phyloP scores from a whole-genome alignment of 2,888 invertebrate species.

The Strigamia maritima region DNA sequence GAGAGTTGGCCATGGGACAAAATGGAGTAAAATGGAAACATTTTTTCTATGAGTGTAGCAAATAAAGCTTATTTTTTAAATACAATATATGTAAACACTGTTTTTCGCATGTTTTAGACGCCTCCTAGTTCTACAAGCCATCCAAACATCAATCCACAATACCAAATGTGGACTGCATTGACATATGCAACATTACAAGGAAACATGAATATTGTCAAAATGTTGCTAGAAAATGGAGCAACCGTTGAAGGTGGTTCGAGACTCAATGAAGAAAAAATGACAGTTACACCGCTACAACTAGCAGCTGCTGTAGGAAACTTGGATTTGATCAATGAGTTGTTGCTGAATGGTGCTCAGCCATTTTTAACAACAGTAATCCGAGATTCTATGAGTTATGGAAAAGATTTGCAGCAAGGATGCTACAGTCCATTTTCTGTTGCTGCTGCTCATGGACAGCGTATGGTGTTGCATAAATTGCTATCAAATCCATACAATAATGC shows the following conservation, averaged over 20 bases:
- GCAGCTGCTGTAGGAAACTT: conserved; percentile 69
- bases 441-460: conserved; percentile 80
- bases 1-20: no score
- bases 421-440: conserved; percentile 86
- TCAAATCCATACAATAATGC: conserved; percentile 60
- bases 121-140: conserved; percentile 56
- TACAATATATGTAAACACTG: no score
- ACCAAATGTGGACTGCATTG: conserved; percentile 81
- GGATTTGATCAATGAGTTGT: conserved; percentile 73
- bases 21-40: no score
- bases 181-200: conserved; percentile 69
- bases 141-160: conserved; percentile 59
- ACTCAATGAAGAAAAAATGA: conserved; percentile 76
- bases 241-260: conserved; percentile 81
- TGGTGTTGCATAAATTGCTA: conserved; percentile 72
- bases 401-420: conserved; percentile 79
- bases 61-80: no score
- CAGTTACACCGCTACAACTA: conserved; percentile 80
- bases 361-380: conserved; percentile 79
- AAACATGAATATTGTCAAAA: conserved; percentile 52
- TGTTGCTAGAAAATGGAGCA: conserved; percentile 71
- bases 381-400: conserved; percentile 79
- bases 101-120: conserved; percentile 53
- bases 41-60: no score
- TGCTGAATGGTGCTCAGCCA: conserved; percentile 82